Base-by-base conservation (phyloP, 1,140 invertebrate genomes). In the Hydropsyche tenuis region DNA sequence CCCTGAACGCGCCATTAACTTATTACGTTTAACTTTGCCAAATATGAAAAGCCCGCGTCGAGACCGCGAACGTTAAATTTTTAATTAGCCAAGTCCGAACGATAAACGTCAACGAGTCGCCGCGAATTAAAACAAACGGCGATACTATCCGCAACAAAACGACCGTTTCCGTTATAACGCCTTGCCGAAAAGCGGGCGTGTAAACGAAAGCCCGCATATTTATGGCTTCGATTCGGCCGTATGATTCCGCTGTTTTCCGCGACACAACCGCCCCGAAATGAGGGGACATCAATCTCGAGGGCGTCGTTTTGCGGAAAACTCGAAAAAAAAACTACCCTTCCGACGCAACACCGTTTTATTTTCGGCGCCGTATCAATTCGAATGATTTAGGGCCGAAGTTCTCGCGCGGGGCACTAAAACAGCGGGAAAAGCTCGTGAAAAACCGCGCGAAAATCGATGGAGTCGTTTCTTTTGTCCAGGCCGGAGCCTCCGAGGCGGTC, bases 351-450 rank as follows among this genome's bases (percentile, higher is more conserved):
- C 42, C 42, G 27, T 68, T 68, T 68, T 48, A 68, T 68, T 68
- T 37, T 68, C 43, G 23, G 37, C 65, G 42, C 65, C 42, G 65
- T 68, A 68, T 68, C 65, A 68, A 68, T 68, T 68, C 65, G 65
- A 68, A 48, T 68, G 65, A 68, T 68, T 48, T 68, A 68, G 43
- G 45, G 45, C n/a, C 43, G 18, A 68, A 68, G 42, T 68, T 68
- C 42, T 3, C 18, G 56, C n/a, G n/a, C n/a, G 56, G 25, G 23
- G 56, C 56, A 25, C 56, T 60, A 60, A 60, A 60, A n/a, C 12
- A 9, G 30, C 30, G 9, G 18, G 56, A 23, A 60, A 60, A 22
- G 7, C 12, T 9, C 65, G 45, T 11, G 20, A 48, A 68, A 68
- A 68, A 45, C 37, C 23, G n/a, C 37, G 37, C 20, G 43, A 27